Evolutionary conservation across 1,140 invertebrate species (phyloP).

Genomic region (Drosophila sturtevanti): DNA sequence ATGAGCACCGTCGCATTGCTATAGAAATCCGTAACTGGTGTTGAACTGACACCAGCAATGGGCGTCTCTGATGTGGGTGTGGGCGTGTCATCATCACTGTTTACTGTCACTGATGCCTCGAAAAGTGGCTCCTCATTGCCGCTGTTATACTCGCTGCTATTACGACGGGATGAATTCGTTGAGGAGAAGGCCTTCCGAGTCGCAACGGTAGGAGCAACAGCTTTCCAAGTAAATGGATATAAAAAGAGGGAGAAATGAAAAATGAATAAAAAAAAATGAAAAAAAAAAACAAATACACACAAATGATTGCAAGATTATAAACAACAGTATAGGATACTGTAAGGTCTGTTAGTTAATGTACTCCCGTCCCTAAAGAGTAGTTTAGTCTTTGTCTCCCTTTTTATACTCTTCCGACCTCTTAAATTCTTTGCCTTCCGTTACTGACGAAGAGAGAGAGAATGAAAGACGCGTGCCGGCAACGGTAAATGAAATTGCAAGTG

Average conservation of each 20-base stretch:
- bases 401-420: too few relatives aligned
- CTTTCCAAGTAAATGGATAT: not conserved
- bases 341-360: too few relatives aligned
- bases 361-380: too few relatives aligned
- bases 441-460: too few relatives aligned
- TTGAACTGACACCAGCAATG: constrained; percentile 25
- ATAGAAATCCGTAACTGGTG: constrained; percentile 82
- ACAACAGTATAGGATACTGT: too few relatives aligned
- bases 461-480: too few relatives aligned
- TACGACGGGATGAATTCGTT: constrained; percentile 67
- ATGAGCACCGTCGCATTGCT: constrained; percentile 84
- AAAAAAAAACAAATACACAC: too few relatives aligned
- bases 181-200: constrained; percentile 67
- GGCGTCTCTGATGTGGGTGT: constrained; percentile 6
- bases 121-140: constrained; percentile 41
- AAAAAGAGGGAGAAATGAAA: not conserved
- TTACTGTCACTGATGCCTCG: constrained; percentile 22
- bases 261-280: not conserved
- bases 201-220: constrained; percentile 1
- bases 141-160: constrained; percentile 39
- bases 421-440: too few relatives aligned
- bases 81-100: constrained; percentile 11
- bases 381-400: too few relatives aligned
- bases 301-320: too few relatives aligned
- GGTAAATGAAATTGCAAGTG: too few relatives aligned